Evolutionary conservation across 1,140 invertebrate species (phyloP).

Genomic region (Sminthurinus signatus): DNA sequence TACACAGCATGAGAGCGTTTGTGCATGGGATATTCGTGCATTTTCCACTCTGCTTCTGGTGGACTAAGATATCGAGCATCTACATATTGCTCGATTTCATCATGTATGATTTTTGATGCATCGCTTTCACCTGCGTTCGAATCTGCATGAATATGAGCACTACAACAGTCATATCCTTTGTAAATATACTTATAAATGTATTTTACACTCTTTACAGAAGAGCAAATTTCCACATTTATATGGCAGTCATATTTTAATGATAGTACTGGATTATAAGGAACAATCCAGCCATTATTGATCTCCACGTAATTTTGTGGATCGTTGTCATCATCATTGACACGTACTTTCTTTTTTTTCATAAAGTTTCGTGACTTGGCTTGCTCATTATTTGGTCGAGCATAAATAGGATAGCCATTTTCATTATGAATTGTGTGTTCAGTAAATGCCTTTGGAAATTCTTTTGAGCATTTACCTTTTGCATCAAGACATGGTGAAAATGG

Average conservation of each 20-base stretch:
- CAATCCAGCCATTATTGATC: constrained; percentile 52
- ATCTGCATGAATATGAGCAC: constrained; percentile 2
- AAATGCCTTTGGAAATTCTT: constrained; percentile 45
- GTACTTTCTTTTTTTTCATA: neutral
- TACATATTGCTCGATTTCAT: constrained; percentile 40
- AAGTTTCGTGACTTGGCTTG: constrained; percentile 20
- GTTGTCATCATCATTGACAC: too few species aligned
- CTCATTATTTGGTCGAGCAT: constrained; percentile 42
- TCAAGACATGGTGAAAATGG: constrained; percentile 44
- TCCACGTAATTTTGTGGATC: too few species aligned
- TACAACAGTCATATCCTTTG: constrained; percentile 37
- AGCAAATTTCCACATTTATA: constrained; percentile 51
- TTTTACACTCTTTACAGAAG: constrained; percentile 51
- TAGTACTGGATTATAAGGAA: constrained; percentile 52
- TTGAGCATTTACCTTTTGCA: constrained; percentile 44
- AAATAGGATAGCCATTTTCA: constrained; percentile 47
- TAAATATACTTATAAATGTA: constrained; percentile 46
- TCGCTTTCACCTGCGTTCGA: too few species aligned
- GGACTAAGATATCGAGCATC: constrained; percentile 42
- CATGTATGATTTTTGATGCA: constrained; percentile 10
- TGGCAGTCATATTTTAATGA: constrained; percentile 50
- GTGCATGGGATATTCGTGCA: constrained; percentile 36
- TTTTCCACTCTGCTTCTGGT: constrained; percentile 43
- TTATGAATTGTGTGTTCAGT: constrained; percentile 42
- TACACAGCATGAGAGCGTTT: constrained; percentile 41